Evolutionary conservation across 2,888 invertebrate species (phyloP).

Genomic region (Camptogramma bilineatum): DNA sequence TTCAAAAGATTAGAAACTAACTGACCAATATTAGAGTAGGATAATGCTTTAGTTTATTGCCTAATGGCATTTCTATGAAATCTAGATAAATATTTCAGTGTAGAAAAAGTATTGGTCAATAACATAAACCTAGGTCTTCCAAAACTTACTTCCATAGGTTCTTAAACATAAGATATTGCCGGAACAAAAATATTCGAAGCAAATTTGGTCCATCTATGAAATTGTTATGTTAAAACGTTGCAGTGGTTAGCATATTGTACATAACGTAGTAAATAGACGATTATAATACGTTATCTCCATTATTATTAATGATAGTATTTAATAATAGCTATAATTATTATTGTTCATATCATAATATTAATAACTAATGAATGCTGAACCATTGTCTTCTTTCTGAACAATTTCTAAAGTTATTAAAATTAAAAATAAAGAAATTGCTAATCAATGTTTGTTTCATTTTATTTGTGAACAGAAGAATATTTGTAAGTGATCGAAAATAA

Average conservation of each 20-base stretch:
- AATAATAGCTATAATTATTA: conserved; percentile 84
- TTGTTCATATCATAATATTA: conserved; percentile 89
- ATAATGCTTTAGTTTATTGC: background rate
- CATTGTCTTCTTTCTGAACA: conserved; percentile 90
- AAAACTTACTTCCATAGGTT: conserved; percentile 20
- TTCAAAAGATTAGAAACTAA: background rate
- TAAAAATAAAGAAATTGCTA: conserved; percentile 86
- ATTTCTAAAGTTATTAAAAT: conserved; percentile 90
- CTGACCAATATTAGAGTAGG: conserved; percentile 4
- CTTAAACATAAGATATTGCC: conserved; percentile 17
- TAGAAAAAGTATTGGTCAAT: background rate
- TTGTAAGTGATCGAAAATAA: no score
- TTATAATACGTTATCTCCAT: conserved; percentile 79
- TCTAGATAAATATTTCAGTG: background rate
- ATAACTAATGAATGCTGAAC: conserved; percentile 82
- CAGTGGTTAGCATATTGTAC: conserved; percentile 68
- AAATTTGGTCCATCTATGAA: conserved; percentile 51
- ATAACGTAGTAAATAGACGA: conserved; percentile 75
- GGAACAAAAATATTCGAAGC: conserved; percentile 58
- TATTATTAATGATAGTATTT: conserved; percentile 69
- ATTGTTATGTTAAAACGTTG: conserved; percentile 70
- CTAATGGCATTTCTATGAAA: background rate
- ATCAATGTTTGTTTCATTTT: conserved; percentile 71
- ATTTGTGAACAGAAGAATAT: background rate
- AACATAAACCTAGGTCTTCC: conserved; percentile 28